These are phyloP conservation scores for Gila orcuttii DNA, from an alignment of 2,113 vertebrate genomes.

Conservation along the genomic window DNA sequence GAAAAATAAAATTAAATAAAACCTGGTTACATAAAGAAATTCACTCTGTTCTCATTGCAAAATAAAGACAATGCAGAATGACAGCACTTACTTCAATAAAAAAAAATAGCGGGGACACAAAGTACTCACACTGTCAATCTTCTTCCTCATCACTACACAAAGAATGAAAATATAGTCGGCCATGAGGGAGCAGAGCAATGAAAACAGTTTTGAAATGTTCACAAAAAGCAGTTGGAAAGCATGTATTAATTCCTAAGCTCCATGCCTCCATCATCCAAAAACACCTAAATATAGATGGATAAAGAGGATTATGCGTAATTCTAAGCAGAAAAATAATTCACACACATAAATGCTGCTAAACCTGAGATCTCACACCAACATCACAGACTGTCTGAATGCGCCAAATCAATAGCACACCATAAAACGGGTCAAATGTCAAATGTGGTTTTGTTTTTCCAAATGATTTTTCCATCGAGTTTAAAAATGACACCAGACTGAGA, in stretches of 20 bases:
- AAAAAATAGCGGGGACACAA: background rate
- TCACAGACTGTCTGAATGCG: background rate
- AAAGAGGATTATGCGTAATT: slow-evolving; percentile 48
- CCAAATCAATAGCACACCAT: slow-evolving; percentile 18
- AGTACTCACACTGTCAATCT: background rate
- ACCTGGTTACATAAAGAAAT: background rate
- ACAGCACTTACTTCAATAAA: background rate
- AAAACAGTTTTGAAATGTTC: background rate
- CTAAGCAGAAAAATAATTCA: slow-evolving; percentile 1
- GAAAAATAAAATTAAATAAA: background rate
- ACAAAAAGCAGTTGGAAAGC: slow-evolving; percentile 23
- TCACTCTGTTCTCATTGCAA: background rate
- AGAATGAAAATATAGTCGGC: background rate
- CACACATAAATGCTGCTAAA: slow-evolving; percentile 18
- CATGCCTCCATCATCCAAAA: slow-evolving; percentile 5
- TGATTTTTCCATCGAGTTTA: background rate
- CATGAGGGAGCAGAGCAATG: background rate
- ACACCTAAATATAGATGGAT: slow-evolving; percentile 47
- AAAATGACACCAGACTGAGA: background rate
- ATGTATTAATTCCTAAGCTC: slow-evolving; percentile 42
- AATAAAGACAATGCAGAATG: background rate
- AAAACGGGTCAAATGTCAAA: slow-evolving; percentile 25
- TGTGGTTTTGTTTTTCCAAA: slow-evolving; percentile 1
- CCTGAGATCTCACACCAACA: background rate
- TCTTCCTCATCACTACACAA: background rate